Evolutionary conservation across 2,113 vertebrate genomes (phyloP).

Genomic region (Rallus limicola): DNA sequence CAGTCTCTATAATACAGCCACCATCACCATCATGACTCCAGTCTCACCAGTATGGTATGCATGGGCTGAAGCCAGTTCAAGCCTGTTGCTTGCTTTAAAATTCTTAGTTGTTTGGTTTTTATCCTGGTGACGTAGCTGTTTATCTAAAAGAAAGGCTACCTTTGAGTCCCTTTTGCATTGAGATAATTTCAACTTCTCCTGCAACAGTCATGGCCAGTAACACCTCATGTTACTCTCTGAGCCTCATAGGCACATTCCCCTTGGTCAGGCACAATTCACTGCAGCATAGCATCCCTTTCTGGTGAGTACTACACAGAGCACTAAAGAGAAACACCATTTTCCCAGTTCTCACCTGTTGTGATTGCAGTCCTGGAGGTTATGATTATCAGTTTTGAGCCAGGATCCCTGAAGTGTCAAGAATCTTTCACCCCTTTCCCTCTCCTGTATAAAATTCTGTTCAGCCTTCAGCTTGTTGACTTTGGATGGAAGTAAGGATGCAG

Average conservation of each 20-base stretch:
- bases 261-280: not conserved
- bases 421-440: not conserved
- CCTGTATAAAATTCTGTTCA: not conserved
- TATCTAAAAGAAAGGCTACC: not conserved
- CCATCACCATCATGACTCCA: not conserved
- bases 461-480: not conserved
- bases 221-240: not conserved
- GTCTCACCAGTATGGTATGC: not conserved
- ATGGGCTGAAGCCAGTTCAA: not conserved
- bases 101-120: not conserved
- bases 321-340: not conserved
- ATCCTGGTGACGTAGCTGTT: not conserved
- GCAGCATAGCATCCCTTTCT: not conserved
- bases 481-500: not conserved
- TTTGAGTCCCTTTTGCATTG: not conserved
- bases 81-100: accelerated
- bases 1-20: not conserved
- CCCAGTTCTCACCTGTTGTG: not conserved
- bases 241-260: not conserved
- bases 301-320: not conserved
- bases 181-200: not conserved
- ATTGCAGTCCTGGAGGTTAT: not conserved
- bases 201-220: not conserved
- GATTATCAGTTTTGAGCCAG: not conserved
- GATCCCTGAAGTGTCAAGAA: not conserved